Percentiles rank a stretch among this genome's conserved stretches.
These are phyloP conservation scores for Drosophila burlai DNA, from an alignment of 1,140 invertebrate species.

Conservation along the genomic window DNA sequence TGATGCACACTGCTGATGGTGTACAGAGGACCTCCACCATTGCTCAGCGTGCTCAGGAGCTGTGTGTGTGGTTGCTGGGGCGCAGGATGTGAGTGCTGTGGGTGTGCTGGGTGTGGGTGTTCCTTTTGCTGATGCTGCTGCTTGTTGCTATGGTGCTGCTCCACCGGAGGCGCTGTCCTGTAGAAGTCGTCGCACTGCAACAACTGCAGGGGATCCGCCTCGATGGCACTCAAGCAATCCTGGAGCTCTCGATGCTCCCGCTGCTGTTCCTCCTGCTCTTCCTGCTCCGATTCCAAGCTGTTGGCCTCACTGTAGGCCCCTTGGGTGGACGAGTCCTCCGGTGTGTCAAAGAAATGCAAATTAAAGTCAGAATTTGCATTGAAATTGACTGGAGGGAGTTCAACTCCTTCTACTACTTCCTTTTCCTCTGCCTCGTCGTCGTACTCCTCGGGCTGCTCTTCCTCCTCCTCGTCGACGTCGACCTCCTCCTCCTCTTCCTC, in stretches of 20 bases:
- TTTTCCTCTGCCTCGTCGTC: conserved; percentile 37
- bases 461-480: conserved; percentile 23
- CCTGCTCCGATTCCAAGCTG: conserved; percentile 88
- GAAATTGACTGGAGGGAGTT: conserved; percentile 89
- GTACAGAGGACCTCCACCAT: conserved; percentile 85
- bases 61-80: conserved; percentile 53
- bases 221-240: conserved; percentile 76
- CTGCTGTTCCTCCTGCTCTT: conserved; percentile 76
- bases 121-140: conserved; percentile 33
- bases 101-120: background rate
- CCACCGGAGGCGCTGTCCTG: conserved; percentile 23
- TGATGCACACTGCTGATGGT: conserved; percentile 84
- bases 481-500: conserved; percentile 39
- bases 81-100: conserved; percentile 18
- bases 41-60: conserved; percentile 71
- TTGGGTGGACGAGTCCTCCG: conserved; percentile 88
- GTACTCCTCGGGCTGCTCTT: conserved; percentile 16
- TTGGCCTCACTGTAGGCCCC: conserved; percentile 89
- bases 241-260: conserved; percentile 59
- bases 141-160: conserved; percentile 25
- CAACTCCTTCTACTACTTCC: conserved; percentile 33
- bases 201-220: conserved; percentile 74
- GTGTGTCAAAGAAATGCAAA: conserved; percentile 91
- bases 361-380: conserved; percentile 92
- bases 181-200: conserved; percentile 68